These are phyloP conservation scores for Crocodylus rhombifer DNA, from an alignment of 2,797 vertebrate species.

Conservation along the genomic window DNA sequence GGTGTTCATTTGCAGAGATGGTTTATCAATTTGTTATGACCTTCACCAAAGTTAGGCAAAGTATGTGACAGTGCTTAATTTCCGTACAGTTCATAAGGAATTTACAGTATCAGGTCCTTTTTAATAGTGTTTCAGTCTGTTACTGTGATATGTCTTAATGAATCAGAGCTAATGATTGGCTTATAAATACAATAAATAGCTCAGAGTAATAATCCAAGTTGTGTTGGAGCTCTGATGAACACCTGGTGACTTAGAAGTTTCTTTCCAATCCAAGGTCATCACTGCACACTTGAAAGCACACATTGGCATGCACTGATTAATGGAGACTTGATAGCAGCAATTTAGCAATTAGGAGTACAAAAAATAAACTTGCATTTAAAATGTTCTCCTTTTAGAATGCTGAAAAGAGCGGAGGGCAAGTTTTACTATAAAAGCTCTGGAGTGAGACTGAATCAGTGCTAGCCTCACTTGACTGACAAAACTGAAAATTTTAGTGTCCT, in stretches of 20 bases:
- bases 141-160: not conserved
- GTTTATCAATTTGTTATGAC: not conserved
- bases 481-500: conserved; percentile 8
- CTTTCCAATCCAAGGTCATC: not conserved
- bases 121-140: not conserved
- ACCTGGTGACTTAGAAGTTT: not conserved
- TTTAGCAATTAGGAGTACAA: conserved; percentile 2
- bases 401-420: conserved; percentile 10
- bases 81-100: not conserved
- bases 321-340: not conserved
- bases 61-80: not conserved
- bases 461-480: conserved; percentile 31
- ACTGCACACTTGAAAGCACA: not conserved
- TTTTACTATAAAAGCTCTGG: conserved; percentile 9
- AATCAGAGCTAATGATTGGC: not conserved
- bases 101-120: not conserved
- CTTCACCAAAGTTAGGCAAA: not conserved
- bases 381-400: not conserved
- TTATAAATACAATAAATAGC: not conserved
- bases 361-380: not conserved
- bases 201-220: not conserved
- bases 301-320: not conserved
- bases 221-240: not conserved
- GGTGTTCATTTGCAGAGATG: not conserved
- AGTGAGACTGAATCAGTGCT: not conserved